Base-by-base conservation (phyloP, 1,140 invertebrate genomes). In the Zaprionus camerounensis region DNA sequence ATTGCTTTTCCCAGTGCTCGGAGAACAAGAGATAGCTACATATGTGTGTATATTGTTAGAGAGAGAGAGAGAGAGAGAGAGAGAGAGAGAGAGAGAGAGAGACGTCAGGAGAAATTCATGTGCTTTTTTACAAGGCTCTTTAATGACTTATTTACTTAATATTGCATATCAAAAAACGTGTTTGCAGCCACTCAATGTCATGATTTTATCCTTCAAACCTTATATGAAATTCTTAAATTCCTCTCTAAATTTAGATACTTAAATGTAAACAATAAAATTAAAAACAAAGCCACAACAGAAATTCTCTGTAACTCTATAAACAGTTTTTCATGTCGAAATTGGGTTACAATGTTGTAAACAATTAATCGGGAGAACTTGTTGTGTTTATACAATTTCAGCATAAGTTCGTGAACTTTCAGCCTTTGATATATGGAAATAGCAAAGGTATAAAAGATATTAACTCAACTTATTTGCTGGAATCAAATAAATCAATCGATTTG, bases 101-200 rank as follows among this genome's bases (percentile, higher is more conserved):
- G 20, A 28, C 51, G 9, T 2, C 22, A 31, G 24, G 36, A 41
- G 56, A 64, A 57, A 58, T 64, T 57, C 31, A 49, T 64, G 26
- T 59, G 53, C 36, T 62, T 53, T 57, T 84, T 84, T 77, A 83
- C 71, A 81, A 83, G 53, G 59, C 51, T 69, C 75, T 81, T 84
- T 84, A 78, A 81, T 74, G 82, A 78, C 82, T 81, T 84, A 76
- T 81, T 81, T 78, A 86, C 65, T 76, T 79, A 81, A 79, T 86
- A 73, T 73, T 68, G 44, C 41, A 56, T 64, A 57, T 63, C 36
- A 70, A 28, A 38, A 55, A 73, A 73, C 1, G 51, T 55, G 53
- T 66, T 20, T 51, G 56, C 51, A 80, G 41, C 56, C 51, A 75
- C 87, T 86, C 77, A 83, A 86, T 86, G 82, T 85, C 82, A 81